Evolutionary conservation across 2,888 invertebrate genomes (phyloP).

Genomic region (Eretmocerus hayati): DNA sequence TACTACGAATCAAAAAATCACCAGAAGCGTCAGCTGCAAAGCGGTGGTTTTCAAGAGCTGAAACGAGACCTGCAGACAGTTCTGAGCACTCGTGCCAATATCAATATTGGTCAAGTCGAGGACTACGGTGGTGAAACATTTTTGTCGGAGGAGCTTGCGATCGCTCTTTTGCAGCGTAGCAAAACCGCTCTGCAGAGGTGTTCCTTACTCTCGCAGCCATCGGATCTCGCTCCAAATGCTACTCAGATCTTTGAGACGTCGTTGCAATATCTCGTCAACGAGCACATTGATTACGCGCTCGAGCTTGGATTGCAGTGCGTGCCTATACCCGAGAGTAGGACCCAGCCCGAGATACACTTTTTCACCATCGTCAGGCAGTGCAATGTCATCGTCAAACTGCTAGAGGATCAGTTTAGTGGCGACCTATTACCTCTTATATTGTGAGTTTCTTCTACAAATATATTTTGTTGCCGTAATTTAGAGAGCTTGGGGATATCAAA

Average conservation of each 20-base stretch:
- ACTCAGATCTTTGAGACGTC: constrained; percentile 76
- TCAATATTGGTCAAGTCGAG: constrained; percentile 90
- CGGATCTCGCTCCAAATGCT: constrained; percentile 72
- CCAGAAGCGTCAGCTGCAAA: constrained; percentile 86
- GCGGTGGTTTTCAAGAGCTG: constrained; percentile 88
- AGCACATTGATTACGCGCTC: constrained; percentile 94
- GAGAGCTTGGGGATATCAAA: too few relatives aligned
- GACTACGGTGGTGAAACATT: constrained; percentile 97
- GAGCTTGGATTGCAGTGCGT: constrained; percentile 87
- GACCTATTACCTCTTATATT: constrained; percentile 79
- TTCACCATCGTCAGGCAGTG: constrained; percentile 89
- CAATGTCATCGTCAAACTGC: constrained; percentile 85
- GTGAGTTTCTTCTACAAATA: constrained; percentile 51
- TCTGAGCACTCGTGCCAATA: constrained; percentile 83
- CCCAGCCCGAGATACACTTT: constrained; percentile 80
- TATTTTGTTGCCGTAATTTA: too few relatives aligned
- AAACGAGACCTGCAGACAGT: constrained; percentile 89
- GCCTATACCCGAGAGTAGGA: constrained; percentile 83
- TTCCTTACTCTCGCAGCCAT: constrained; percentile 70
- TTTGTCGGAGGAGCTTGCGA: constrained; percentile 88
- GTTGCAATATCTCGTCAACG: constrained; percentile 74
- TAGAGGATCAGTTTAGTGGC: constrained; percentile 89
- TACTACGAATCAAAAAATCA: constrained; percentile 93
- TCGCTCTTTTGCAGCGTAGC: constrained; percentile 82
- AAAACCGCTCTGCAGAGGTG: constrained; percentile 86